Evolutionary conservation across 2,113 vertebrate genomes (phyloP).

Genomic region (Nanorana parkeri): DNA sequence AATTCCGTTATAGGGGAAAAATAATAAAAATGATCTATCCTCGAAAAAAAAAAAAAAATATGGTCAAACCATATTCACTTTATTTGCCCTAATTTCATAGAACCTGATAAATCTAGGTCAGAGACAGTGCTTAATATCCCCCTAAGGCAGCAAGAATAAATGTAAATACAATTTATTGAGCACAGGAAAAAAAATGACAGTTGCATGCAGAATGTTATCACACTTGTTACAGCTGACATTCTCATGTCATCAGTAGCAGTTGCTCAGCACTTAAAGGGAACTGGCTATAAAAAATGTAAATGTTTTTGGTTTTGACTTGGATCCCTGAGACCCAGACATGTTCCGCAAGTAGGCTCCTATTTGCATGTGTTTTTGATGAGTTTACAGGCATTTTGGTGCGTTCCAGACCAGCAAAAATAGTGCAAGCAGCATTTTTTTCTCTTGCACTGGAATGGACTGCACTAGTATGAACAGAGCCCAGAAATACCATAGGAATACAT

Average conservation of each 20-base stretch:
- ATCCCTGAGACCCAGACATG: too few relatives aligned
- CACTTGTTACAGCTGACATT: not conserved
- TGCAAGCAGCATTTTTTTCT: too few relatives aligned
- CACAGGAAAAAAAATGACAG: conserved; percentile 5
- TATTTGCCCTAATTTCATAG: conserved; percentile 29
- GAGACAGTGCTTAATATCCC: not conserved
- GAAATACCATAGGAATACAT: too few relatives aligned
- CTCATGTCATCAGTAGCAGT: not conserved
- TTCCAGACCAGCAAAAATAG: too few relatives aligned
- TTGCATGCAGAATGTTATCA: not conserved
- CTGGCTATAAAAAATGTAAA: too few relatives aligned
- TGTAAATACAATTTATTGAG: conserved; percentile 37
- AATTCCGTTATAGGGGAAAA: not conserved
- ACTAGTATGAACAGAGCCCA: too few relatives aligned
- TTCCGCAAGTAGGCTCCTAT: too few relatives aligned
- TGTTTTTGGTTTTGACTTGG: too few relatives aligned
- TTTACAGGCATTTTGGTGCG: too few relatives aligned
- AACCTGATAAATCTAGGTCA: conserved; percentile 10
- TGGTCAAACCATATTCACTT: conserved; percentile 15
- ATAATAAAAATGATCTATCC: not conserved
- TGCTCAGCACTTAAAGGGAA: not conserved
- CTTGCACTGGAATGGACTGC: too few relatives aligned
- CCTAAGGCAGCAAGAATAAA: not conserved
- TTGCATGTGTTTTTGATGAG: too few relatives aligned
- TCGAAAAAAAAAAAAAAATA: not conserved